These are phyloP conservation scores for Melipona quadrifasciata DNA, from an alignment of 1,140 invertebrate species.

Conservation along the genomic window DNA sequence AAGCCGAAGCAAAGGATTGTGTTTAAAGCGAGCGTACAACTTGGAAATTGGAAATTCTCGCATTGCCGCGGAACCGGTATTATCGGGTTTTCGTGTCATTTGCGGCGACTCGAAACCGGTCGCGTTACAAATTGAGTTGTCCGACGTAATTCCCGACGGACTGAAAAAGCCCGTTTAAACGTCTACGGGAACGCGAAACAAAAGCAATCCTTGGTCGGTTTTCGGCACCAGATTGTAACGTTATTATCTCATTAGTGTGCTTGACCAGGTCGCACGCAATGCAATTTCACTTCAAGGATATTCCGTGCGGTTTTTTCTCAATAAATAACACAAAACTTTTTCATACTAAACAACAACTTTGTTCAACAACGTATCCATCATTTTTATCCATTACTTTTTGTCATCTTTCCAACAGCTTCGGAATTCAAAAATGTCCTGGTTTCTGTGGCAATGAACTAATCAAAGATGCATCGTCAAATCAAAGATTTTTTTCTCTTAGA, in stretches of 20 bases:
- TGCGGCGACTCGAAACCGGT: conserved; percentile 25
- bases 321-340: too few species aligned
- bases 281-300: neutral
- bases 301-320: too few species aligned
- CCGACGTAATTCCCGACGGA: conserved; percentile 12
- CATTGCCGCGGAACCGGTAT: conserved; percentile 39
- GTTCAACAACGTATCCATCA: too few species aligned
- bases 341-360: too few species aligned
- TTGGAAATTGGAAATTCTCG: conserved; percentile 65
- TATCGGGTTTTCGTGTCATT: conserved; percentile 62
- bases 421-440: too few species aligned
- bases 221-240: conserved; percentile 33
- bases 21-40: conserved; percentile 30
- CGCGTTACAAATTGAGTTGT: conserved; percentile 46
- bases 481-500: too few species aligned
- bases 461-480: too few species aligned
- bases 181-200: conserved; percentile 26
- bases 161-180: conserved; percentile 35
- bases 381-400: too few species aligned
- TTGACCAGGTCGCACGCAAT: neutral
- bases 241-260: conserved; percentile 26
- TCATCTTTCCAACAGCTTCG: too few species aligned
- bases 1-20: neutral
- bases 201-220: neutral
- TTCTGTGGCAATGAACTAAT: too few species aligned